phyloP scores from a whole-genome alignment of 1,140 invertebrate genomes.

The Zophobas atratus region DNA sequence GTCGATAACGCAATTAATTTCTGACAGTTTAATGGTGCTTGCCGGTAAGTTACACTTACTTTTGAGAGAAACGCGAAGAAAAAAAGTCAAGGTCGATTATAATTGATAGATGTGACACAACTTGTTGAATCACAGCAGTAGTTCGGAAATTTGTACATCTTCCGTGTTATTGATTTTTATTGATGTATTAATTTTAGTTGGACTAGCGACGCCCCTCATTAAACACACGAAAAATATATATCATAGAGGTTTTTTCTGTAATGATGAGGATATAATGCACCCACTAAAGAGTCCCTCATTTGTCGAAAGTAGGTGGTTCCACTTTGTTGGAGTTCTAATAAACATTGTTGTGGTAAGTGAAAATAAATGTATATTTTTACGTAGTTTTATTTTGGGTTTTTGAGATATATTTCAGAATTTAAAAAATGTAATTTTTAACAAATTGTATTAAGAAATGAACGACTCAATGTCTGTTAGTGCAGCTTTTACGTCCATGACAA shows the following conservation, averaged over 20 bases:
- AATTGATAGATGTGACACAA: too few relatives aligned
- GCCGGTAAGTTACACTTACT: too few relatives aligned
- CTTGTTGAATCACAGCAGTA: background rate
- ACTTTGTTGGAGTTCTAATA: background rate
- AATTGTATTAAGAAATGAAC: too few relatives aligned
- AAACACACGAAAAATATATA: background rate
- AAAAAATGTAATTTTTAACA: too few relatives aligned
- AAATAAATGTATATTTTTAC: background rate
- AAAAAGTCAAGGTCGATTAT: too few relatives aligned
- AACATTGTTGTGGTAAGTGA: background rate
- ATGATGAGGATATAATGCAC: slow-evolving; percentile 10
- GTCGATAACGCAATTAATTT: too few relatives aligned
- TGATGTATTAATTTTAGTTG: background rate
- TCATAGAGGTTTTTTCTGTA: slow-evolving; percentile 12
- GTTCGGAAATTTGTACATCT: background rate
- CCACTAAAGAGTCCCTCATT: background rate
- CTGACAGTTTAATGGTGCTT: too few relatives aligned
- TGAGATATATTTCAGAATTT: background rate
- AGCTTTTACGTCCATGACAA: too few relatives aligned
- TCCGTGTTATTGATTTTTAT: background rate
- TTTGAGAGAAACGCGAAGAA: too few relatives aligned
- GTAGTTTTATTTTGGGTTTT: background rate
- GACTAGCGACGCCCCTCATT: background rate
- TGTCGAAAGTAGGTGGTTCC: slow-evolving; percentile 1
- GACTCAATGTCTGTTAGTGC: too few relatives aligned